These are phyloP conservation scores for Upupa epops DNA, from an alignment of 2,113 vertebrate species.

Conservation along the genomic window DNA sequence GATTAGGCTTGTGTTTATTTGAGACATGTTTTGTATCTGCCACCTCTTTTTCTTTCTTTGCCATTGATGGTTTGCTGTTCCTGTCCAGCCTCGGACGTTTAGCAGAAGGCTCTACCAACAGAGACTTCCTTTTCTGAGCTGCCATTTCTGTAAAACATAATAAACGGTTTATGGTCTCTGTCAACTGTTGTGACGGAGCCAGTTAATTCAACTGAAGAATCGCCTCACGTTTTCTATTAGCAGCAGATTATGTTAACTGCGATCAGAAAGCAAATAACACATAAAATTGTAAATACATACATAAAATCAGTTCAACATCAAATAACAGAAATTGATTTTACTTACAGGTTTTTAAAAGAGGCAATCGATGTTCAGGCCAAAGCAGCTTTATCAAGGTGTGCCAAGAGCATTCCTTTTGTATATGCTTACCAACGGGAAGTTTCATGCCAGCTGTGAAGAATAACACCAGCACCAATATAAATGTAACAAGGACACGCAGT, in stretches of 20 bases:
- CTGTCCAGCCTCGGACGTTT: conserved; percentile 75
- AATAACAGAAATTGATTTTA: conserved; percentile 38
- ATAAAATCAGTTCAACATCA: too few species aligned
- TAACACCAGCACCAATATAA: neutral
- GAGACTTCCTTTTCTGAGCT: conserved; percentile 77
- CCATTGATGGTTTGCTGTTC: conserved; percentile 51
- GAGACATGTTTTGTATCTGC: conserved; percentile 72
- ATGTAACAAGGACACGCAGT: neutral
- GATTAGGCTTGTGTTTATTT: conserved; percentile 66
- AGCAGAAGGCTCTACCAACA: conserved; percentile 71
- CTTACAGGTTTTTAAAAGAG: conserved; percentile 77
- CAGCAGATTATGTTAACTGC: neutral
- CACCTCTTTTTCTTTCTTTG: conserved; percentile 69
- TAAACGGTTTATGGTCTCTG: neutral
- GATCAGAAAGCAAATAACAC: neutral
- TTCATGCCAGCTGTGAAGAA: conserved; percentile 71
- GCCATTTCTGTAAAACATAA: conserved; percentile 79
- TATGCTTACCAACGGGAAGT: conserved; percentile 57
- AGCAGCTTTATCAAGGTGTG: conserved; percentile 74
- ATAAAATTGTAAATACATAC: too few species aligned
- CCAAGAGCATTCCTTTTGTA: conserved; percentile 78
- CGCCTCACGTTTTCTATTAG: neutral
- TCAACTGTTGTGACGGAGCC: neutral
- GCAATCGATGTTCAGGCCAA: conserved; percentile 70
- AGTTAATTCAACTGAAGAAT: neutral